Base-by-base conservation (phyloP, 2,797 vertebrate species). In the Cossypha dichroa region DNA sequence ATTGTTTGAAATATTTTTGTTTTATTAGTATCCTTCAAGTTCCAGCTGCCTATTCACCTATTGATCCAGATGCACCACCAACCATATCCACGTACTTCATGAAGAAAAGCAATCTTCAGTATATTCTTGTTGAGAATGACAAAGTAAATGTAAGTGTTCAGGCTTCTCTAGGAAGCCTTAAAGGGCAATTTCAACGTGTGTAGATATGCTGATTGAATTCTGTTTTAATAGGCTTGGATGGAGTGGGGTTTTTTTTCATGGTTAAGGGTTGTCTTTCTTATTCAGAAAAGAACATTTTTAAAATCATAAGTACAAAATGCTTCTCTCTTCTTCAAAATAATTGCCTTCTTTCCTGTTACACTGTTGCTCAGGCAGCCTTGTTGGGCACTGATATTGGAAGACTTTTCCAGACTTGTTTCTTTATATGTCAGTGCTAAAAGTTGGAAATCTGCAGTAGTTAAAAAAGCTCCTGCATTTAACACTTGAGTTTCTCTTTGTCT, bases 11-110 rank as follows among this genome's bases (percentile, higher is more conserved):
- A 45, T 23, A 9, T 49, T 82, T 94, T 28, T 96, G 6, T 88
- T 93, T 96, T 85, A 23, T 83, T 94, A 99, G 99, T 86, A 98
- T 99, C 94, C 98, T 99, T 59, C 98, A 99, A 86, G 95, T 98
- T 54, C 98, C 98, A 55, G 98, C 99, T 94, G 99, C 99, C 3
- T 99, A 99, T 96, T 98, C 97, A 29, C 99, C 99, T 14, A 31
- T 99, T 94, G 99, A 99, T 96, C 99, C 99, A 70, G 98, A 98
- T 66, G 97, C 97, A 74, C 98, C 98, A 43, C 97, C 98, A 56
- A 63, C 93, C 10, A 92, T 99, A 68, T 98, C 98, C 17, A 62
- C 97, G 60, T 91, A 98, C 90, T 98, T 99, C 74, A 98, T 99
- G 93, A 97, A 94, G 66, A 98, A 93, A 72, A 99, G 98, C 96